phyloP scores from a whole-genome alignment of 2,113 vertebrate species.

The Poicephalus meyeri region DNA sequence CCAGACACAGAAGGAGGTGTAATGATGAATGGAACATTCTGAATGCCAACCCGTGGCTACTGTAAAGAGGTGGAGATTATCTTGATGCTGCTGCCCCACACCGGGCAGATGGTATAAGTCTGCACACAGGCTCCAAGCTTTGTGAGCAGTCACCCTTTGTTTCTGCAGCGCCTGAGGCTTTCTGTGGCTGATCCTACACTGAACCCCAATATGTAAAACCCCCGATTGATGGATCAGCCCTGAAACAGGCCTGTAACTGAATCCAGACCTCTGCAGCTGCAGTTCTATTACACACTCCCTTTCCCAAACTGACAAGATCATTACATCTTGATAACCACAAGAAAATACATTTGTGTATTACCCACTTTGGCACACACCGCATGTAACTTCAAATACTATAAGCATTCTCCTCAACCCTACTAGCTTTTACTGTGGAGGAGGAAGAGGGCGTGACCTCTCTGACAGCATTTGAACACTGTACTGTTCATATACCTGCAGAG shows the following conservation, averaged over 20 bases:
- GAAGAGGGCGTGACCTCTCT: not conserved
- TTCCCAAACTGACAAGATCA: not conserved
- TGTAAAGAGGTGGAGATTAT: not conserved
- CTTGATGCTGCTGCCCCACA: constrained; percentile 34
- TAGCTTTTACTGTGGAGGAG: not conserved
- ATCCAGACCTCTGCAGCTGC: not conserved
- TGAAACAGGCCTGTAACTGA: not conserved
- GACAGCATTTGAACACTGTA: not conserved
- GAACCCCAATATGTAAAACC: not conserved
- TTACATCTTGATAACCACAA: not conserved
- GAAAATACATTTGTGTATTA: not conserved
- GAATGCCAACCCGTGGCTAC: not conserved
- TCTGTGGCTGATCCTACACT: not conserved
- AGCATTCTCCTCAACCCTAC: not conserved
- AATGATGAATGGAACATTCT: not conserved
- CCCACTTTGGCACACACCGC: not conserved
- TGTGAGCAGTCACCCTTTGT: not conserved
- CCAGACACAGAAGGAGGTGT: not conserved
- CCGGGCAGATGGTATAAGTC: not conserved
- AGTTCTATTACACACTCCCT: not conserved
- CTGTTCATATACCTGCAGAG: not conserved
- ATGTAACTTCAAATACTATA: not conserved
- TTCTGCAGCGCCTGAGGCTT: not conserved
- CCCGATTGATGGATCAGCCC: not conserved
- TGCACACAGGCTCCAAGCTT: not conserved